Conservation (phyloP, 1,140 invertebrate genomes). For the Bombus confusus region DNA sequence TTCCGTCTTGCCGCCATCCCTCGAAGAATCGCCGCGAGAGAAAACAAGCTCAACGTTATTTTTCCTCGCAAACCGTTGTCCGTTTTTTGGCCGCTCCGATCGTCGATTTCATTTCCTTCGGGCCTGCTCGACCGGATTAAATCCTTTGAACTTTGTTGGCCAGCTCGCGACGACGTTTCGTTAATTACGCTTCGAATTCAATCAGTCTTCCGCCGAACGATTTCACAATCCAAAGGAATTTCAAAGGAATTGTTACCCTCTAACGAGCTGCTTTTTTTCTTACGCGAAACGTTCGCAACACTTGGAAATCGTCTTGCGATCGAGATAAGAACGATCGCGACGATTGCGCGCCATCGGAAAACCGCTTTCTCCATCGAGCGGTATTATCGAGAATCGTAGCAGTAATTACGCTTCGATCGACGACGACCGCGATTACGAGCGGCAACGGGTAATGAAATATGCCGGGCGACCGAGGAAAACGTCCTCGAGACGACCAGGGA, state of each 20-base stretch:
- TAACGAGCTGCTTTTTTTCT: neutral
- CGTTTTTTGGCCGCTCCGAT: neutral
- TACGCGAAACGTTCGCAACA: neutral
- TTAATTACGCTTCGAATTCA: slow-evolving; percentile 64
- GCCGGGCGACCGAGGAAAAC: neutral
- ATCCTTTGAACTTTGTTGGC: slow-evolving; percentile 66
- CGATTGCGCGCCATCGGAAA: no score
- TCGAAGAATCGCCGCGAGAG: slow-evolving; percentile 29
- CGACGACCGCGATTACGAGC: neutral
- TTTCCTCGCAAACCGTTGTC: slow-evolving; percentile 38
- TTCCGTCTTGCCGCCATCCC: neutral
- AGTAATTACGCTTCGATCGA: slow-evolving; percentile 24
- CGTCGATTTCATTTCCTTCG: slow-evolving; percentile 48
- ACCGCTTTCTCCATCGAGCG: neutral
- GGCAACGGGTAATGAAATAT: slow-evolving; percentile 11
- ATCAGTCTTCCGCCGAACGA: neutral
- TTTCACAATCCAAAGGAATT: no score
- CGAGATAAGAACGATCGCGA: neutral
- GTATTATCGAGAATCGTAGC: neutral
- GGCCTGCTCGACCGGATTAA: slow-evolving; percentile 57
- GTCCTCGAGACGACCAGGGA: neutral
- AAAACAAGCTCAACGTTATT: slow-evolving; percentile 63
- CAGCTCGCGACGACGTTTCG: slow-evolving; percentile 58
- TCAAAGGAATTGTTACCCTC: neutral
- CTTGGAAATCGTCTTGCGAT: no score